Evolutionary conservation across 2,888 invertebrate species (phyloP).

Genomic region (Limnephilus marmoratus): DNA sequence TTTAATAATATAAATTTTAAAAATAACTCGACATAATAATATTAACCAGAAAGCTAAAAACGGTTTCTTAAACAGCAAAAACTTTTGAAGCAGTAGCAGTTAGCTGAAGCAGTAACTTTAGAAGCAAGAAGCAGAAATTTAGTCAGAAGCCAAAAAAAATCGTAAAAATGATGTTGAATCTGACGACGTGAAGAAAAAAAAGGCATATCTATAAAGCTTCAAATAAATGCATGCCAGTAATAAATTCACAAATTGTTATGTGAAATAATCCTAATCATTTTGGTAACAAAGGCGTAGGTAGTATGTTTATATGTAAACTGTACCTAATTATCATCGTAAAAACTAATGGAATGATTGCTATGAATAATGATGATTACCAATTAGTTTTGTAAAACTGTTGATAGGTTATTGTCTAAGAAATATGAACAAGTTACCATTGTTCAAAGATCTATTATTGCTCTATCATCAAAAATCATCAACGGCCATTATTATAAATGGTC

Average conservation of each 20-base stretch:
- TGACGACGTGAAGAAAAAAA: no score
- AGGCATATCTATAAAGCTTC: background rate
- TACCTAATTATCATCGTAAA: background rate
- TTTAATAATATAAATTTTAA: no score
- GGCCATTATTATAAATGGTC: background rate
- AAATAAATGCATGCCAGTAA: background rate
- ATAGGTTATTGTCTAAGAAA: background rate
- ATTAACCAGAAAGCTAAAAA: no score
- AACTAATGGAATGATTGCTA: background rate
- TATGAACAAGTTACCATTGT: background rate
- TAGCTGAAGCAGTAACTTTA: no score
- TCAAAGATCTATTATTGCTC: background rate
- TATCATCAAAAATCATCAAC: background rate
- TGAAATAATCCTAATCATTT: background rate
- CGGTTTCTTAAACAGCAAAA: no score
- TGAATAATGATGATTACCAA: background rate
- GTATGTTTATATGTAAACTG: background rate
- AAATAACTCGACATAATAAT: no score
- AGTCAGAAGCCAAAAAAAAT: no score
- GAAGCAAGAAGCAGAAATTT: no score
- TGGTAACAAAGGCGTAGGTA: background rate
- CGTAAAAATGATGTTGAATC: no score
- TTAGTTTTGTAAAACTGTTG: background rate
- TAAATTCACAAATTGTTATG: background rate
- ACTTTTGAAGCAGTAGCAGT: no score